These are phyloP conservation scores for Choloepus hoffmanni DNA, from an alignment of 2,113 vertebrate genomes.

Conservation along the genomic window DNA sequence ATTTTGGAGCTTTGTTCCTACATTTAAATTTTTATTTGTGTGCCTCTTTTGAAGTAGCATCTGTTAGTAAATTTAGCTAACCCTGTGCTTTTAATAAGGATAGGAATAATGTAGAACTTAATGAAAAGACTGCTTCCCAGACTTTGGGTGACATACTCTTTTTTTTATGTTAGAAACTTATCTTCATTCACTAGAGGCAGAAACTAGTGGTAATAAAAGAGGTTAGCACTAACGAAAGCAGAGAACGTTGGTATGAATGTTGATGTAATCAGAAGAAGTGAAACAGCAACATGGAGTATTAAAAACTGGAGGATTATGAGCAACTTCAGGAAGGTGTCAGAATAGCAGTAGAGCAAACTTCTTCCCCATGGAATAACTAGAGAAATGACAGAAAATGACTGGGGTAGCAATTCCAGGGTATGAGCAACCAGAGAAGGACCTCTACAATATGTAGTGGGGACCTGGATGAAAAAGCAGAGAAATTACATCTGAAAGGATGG, in stretches of 20 bases:
- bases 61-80: slow-evolving; percentile 53
- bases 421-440: too few relatives aligned
- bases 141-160: background rate
- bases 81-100: slow-evolving; percentile 12
- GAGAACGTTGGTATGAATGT: slow-evolving; percentile 36
- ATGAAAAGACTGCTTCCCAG: slow-evolving; percentile 9
- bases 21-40: slow-evolving; percentile 45
- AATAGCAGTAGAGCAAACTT: too few relatives aligned
- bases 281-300: slow-evolving; percentile 20
- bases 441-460: too few relatives aligned
- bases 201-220: slow-evolving; percentile 45
- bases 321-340: too few relatives aligned
- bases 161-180: slow-evolving; percentile 55
- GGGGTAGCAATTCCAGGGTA: too few relatives aligned
- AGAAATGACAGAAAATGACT: too few relatives aligned
- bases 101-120: background rate
- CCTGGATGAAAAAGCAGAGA: too few relatives aligned
- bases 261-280: slow-evolving; percentile 37
- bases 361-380: too few relatives aligned
- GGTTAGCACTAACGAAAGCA: background rate
- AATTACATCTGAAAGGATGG: too few relatives aligned
- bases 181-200: slow-evolving; percentile 8
- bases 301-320: background rate
- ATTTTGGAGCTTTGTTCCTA: background rate
- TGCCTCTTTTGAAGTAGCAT: background rate